Evolutionary conservation across 2,797 vertebrate genomes (phyloP).

Genomic region (Enteromius radiatus): DNA sequence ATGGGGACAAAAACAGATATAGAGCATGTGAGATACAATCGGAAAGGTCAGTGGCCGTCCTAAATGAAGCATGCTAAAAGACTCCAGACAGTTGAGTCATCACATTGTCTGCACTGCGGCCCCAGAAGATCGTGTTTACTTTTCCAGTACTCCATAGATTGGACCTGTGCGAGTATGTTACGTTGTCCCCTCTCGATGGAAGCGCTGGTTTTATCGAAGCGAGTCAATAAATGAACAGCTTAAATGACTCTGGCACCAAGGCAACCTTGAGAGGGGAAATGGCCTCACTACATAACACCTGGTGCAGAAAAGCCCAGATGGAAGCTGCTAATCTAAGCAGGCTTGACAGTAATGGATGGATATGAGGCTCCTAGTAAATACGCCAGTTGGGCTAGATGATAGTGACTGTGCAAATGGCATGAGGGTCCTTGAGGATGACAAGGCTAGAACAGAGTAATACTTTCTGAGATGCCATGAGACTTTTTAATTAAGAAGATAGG

Average conservation of each 20-base stretch:
- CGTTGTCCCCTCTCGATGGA: conserved; percentile 13
- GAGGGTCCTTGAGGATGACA: conserved; percentile 38
- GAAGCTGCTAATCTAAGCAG: conserved; percentile 40
- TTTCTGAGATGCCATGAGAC: conserved; percentile 17
- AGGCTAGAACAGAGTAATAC: conserved; percentile 10
- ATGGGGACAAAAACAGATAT: neutral
- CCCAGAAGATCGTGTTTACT: conserved; percentile 43
- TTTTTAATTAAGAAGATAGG: conserved; percentile 17
- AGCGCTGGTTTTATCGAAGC: conserved; percentile 32
- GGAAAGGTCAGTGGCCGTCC: conserved; percentile 16
- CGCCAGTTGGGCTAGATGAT: conserved; percentile 9
- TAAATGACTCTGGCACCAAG: conserved; percentile 42
- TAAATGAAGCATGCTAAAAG: conserved; percentile 30
- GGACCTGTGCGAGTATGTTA: conserved; percentile 32
- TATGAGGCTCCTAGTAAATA: conserved; percentile 10
- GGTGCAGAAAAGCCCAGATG: conserved; percentile 25
- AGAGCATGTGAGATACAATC: neutral
- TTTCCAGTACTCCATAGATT: conserved; percentile 46
- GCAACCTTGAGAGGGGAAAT: conserved; percentile 47
- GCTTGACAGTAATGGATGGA: conserved; percentile 36
- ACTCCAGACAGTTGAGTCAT: conserved; percentile 27
- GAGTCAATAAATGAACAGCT: conserved; percentile 45
- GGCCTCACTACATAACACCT: conserved; percentile 37
- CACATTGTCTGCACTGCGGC: conserved; percentile 32
- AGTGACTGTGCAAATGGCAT: conserved; percentile 27